These are phyloP conservation scores for Montifringilla adamsi DNA, from an alignment of 2,113 vertebrate genomes.

Conservation along the genomic window DNA sequence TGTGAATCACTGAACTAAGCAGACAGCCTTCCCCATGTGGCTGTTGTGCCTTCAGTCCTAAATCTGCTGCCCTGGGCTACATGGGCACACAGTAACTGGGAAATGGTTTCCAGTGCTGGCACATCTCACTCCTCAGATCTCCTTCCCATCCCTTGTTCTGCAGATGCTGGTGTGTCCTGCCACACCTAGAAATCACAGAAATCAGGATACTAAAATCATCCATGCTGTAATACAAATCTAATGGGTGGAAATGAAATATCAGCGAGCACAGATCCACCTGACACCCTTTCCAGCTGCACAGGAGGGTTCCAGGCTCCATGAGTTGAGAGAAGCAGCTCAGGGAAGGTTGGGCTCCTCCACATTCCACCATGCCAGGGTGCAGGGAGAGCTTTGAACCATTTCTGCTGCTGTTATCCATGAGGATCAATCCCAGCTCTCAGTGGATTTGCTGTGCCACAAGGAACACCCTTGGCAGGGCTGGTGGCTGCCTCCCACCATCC, in stretches of 20 bases:
- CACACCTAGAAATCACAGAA: neutral
- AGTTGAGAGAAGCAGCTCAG: neutral
- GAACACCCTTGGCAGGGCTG: neutral
- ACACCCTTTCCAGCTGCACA: neutral
- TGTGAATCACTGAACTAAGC: neutral
- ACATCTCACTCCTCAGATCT: neutral
- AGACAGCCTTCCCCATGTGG: neutral
- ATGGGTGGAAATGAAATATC: neutral
- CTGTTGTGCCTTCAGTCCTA: neutral
- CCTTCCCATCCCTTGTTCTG: neutral
- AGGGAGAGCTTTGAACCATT: neutral
- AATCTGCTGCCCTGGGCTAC: neutral
- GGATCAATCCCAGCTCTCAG: neutral
- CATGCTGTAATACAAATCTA: fast-evolving
- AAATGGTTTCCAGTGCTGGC: neutral
- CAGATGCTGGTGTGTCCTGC: neutral
- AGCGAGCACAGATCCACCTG: fast-evolving
- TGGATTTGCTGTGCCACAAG: neutral
- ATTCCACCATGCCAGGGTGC: neutral
- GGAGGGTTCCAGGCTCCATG: neutral
- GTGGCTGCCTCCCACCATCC: neutral
- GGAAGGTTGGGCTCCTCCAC: neutral
- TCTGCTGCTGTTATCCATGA: neutral
- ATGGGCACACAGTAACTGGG: neutral
- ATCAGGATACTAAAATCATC: neutral